Evolutionary conservation across 1,140 invertebrate genomes (phyloP).

Genomic region (Leguminivora glycinivorella): DNA sequence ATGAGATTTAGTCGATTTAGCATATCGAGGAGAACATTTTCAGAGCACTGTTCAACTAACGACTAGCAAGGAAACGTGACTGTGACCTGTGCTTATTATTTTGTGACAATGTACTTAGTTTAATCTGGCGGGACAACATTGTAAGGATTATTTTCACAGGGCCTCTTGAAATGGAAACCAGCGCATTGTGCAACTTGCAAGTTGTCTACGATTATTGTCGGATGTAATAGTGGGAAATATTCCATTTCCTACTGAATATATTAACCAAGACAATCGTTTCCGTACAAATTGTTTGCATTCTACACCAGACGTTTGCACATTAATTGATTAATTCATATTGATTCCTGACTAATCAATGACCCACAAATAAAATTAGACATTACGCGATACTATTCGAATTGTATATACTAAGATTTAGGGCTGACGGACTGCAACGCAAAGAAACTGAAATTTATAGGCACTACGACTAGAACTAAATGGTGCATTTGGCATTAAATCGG

Average conservation of each 20-base stretch:
- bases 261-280: background rate
- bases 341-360: background rate
- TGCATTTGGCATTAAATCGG: too few relatives aligned
- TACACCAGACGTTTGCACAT: background rate
- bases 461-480: too few relatives aligned
- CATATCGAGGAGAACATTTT: too few relatives aligned
- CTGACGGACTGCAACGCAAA: too few relatives aligned
- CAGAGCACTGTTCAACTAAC: too few relatives aligned
- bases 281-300: conserved; percentile 3
- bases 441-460: too few relatives aligned
- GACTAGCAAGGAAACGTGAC: too few relatives aligned
- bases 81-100: too few relatives aligned
- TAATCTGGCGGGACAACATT: background rate
- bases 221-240: background rate
- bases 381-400: too few relatives aligned
- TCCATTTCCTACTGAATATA: background rate
- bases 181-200: background rate
- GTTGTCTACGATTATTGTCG: background rate
- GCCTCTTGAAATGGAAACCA: background rate
- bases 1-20: too few relatives aligned
- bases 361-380: background rate
- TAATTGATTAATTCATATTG: background rate
- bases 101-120: background rate
- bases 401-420: too few relatives aligned
- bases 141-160: background rate